Evolutionary conservation across 2,888 invertebrate genomes (phyloP).

Genomic region (Peribatodes rhomboidaria): DNA sequence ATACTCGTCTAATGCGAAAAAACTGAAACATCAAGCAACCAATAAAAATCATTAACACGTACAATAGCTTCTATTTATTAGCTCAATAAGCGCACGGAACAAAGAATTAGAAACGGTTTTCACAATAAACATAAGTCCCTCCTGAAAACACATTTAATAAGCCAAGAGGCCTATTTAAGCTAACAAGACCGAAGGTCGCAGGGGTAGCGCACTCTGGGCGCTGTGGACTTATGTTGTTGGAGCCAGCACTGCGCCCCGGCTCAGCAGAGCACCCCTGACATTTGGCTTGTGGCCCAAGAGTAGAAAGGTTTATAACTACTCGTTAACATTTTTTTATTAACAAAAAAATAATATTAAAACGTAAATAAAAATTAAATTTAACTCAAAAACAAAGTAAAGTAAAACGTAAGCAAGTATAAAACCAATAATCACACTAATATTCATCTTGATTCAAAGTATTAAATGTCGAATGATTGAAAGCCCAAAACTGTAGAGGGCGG

Average conservation of each 20-base stretch:
- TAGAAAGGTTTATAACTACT: not conserved
- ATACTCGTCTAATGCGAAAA: too few species aligned
- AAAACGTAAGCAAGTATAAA: too few species aligned
- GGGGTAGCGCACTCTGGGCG: constrained; percentile 50
- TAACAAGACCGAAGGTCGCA: constrained; percentile 51
- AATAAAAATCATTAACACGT: too few species aligned
- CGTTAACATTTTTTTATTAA: not conserved
- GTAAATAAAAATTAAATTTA: not conserved
- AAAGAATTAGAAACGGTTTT: constrained; percentile 43
- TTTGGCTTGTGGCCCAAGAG: constrained; percentile 45
- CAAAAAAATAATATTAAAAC: not conserved
- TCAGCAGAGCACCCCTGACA: constrained; percentile 57
- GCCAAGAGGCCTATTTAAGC: constrained; percentile 62
- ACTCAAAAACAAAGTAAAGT: too few species aligned
- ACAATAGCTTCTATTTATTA: constrained; percentile 16
- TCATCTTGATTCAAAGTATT: not conserved
- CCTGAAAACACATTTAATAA: constrained; percentile 57
- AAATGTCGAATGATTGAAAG: not conserved
- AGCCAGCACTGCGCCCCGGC: constrained; percentile 65
- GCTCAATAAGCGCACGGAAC: constrained; percentile 18
- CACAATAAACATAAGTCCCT: constrained; percentile 52
- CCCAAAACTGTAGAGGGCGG: not conserved
- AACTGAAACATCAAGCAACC: too few species aligned
- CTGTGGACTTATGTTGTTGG: constrained; percentile 67
- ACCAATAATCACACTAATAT: not conserved